phyloP scores from a whole-genome alignment of 2,888 invertebrate genomes.

The Drosophila eohydei region DNA sequence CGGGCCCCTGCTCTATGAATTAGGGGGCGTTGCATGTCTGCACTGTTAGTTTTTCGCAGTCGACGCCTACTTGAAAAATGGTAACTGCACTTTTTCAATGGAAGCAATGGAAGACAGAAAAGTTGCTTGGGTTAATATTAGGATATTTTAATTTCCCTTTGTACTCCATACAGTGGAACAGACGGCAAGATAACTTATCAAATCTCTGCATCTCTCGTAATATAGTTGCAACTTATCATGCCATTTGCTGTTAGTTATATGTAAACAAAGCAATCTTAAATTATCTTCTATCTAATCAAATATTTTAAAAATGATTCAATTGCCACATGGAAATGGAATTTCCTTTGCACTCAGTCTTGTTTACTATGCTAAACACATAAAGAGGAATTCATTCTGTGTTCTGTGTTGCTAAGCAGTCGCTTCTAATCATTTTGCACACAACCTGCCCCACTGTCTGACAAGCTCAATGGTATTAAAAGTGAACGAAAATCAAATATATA shows the following conservation, averaged over 20 bases:
- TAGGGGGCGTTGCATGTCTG: conserved; percentile 53
- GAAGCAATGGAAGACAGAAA: background rate
- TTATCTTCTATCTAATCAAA: conserved; percentile 23
- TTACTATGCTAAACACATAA: background rate
- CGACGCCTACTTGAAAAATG: conserved; percentile 13
- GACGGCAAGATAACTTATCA: background rate
- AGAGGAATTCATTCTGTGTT: conserved; percentile 36
- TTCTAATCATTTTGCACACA: conserved; percentile 65
- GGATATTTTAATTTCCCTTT: conserved; percentile 1
- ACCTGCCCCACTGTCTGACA: conserved; percentile 72
- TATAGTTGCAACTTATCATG: conserved; percentile 2
- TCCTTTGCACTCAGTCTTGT: conserved; percentile 12
- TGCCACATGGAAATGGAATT: conserved; percentile 17
- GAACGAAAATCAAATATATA: conserved; percentile 13
- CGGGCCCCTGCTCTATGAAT: conserved; percentile 36
- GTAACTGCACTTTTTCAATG: conserved; percentile 10
- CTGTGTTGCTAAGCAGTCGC: conserved; percentile 48
- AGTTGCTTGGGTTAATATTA: background rate
- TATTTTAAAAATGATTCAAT: conserved; percentile 12
- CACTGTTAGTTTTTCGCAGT: conserved; percentile 33
- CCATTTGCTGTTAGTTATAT: background rate
- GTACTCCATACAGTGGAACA: background rate
- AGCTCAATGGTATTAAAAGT: conserved; percentile 14
- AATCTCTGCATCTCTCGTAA: conserved; percentile 1
- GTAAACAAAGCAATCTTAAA: conserved; percentile 7